phyloP scores from a whole-genome alignment of 1,140 invertebrate genomes.

The Lepidotrigona ventralis region DNA sequence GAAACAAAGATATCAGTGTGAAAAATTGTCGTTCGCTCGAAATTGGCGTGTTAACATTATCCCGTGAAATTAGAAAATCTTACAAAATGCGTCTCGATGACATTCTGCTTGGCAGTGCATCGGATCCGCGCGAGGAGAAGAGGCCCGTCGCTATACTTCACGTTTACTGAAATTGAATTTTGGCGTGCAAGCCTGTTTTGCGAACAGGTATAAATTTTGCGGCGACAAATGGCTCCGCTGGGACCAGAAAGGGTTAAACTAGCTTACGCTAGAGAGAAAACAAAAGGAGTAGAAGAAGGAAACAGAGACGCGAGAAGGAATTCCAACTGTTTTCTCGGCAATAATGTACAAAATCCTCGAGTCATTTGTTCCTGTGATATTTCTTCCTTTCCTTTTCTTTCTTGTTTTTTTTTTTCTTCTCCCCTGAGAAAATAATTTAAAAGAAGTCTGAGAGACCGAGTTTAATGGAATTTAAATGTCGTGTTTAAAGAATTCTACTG shows the following conservation, averaged over 20 bases:
- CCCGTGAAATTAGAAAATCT: too few species aligned
- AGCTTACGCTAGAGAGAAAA: conserved; percentile 10
- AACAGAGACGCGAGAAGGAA: neutral
- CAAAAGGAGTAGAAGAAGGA: conserved; percentile 7
- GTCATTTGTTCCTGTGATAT: neutral
- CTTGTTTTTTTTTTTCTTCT: too few species aligned
- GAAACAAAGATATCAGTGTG: neutral
- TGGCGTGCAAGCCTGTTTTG: conserved; percentile 22
- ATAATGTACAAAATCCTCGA: conserved; percentile 21
- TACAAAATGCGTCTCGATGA: too few species aligned
- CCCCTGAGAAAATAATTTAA: neutral
- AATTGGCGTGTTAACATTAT: too few species aligned
- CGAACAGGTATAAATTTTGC: conserved; percentile 35
- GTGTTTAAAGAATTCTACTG: too few species aligned
- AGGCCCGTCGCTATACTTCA: conserved; percentile 12
- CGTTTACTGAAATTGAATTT: conserved; percentile 37
- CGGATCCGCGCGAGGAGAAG: neutral
- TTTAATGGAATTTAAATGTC: neutral
- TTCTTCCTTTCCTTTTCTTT: neutral
- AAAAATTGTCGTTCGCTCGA: neutral
- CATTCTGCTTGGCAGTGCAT: neutral
- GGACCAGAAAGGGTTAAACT: conserved; percentile 34
- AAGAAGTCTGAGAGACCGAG: neutral
- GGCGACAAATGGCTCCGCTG: conserved; percentile 36
- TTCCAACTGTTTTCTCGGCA: neutral